Conservation (phyloP, 2,797 vertebrate species). For the Lates japonicus region DNA sequence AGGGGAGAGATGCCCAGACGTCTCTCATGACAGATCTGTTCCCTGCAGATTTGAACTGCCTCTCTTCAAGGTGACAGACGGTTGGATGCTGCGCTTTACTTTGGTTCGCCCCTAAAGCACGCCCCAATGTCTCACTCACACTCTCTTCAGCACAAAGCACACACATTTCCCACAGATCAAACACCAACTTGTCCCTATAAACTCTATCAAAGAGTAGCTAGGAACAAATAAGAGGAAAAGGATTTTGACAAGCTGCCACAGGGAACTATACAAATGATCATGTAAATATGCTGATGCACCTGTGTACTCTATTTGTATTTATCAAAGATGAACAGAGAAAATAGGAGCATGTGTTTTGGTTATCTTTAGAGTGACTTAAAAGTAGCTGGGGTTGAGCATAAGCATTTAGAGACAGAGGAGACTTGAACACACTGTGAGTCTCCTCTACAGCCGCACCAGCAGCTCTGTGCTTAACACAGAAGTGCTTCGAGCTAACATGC, state of each 20-base stretch:
- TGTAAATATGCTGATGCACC: constrained; percentile 25
- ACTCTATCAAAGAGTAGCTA: constrained; percentile 66
- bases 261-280: constrained; percentile 30
- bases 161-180: constrained; percentile 67
- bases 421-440: neutral
- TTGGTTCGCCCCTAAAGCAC: constrained; percentile 61
- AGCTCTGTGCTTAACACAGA: neutral
- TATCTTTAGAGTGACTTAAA: neutral
- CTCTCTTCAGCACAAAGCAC: constrained; percentile 61
- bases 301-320: constrained; percentile 20
- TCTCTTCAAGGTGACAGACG: constrained; percentile 76
- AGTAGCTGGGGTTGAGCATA: neutral
- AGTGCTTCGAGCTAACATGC: neutral
- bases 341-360: neutral
- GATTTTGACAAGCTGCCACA: constrained; percentile 40
- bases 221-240: constrained; percentile 32
- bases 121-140: constrained; percentile 48
- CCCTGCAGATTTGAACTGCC: constrained; percentile 69
- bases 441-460: neutral
- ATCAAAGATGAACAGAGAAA: neutral
- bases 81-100: constrained; percentile 48
- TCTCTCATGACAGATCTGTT: constrained; percentile 69
- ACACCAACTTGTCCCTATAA: constrained; percentile 61
- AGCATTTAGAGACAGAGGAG: neutral
- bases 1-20: constrained; percentile 64